Conservation (phyloP, 30 jellyfish, hydroid and myxozoan species). For the Hydractinia symbiolongicarpus region DNA sequence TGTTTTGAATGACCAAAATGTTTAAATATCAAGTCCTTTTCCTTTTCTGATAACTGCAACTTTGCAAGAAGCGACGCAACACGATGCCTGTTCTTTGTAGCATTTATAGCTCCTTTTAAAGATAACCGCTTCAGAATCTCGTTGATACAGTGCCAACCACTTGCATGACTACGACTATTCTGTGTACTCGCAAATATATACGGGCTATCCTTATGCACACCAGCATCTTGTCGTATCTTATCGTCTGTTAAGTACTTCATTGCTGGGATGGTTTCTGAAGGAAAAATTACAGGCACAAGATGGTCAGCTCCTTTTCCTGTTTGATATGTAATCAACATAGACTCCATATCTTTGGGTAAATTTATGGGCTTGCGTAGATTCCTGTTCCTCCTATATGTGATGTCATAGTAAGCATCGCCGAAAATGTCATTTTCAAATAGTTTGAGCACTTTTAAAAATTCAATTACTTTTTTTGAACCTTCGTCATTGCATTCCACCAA, state of each 20-base stretch:
- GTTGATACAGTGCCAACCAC: conserved; percentile 33
- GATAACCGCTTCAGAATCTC: conserved; percentile 23
- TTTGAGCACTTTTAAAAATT: too few relatives aligned
- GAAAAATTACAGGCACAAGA: conserved; percentile 34
- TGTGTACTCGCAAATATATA: neutral
- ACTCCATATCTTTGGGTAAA: neutral
- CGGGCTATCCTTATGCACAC: neutral
- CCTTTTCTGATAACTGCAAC: conserved; percentile 16
- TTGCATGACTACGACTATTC: conserved; percentile 14
- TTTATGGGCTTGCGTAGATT: too few relatives aligned
- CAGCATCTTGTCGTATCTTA: neutral
- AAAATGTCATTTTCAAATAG: too few relatives aligned
- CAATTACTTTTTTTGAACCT: too few relatives aligned
- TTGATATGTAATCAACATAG: conserved; percentile 32
- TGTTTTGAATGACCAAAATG: conserved; percentile 36
- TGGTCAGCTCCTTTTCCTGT: conserved; percentile 41
- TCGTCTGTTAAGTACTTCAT: conserved; percentile 7
- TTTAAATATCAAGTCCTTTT: conserved; percentile 21
- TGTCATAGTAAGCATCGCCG: too few relatives aligned
- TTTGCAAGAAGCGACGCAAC: conserved; percentile 23
- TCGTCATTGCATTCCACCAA: too few relatives aligned
- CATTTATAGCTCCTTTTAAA: conserved; percentile 32
- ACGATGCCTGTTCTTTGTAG: conserved; percentile 36
- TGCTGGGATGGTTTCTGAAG: conserved; percentile 33
- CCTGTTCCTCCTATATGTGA: too few relatives aligned